A percentile compares a stretch with the other conserved stretches of the same genome.
These are phyloP conservation scores for Alligator sinensis DNA, from an alignment of 2,113 vertebrate genomes.

Conservation along the genomic window DNA sequence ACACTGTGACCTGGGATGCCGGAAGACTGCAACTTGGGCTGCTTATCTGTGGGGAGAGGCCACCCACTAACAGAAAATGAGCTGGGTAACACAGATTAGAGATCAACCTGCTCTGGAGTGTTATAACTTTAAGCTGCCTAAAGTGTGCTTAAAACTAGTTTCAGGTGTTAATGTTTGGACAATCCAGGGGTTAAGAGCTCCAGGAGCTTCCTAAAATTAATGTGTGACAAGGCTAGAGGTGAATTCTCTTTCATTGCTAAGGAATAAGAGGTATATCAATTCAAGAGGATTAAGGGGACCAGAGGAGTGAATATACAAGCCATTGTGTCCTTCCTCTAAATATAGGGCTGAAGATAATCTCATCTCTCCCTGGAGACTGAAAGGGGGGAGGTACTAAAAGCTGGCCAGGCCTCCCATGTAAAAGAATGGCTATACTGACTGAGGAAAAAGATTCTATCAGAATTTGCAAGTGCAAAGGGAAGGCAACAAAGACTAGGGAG, in stretches of 20 bases:
- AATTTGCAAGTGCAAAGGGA: background rate
- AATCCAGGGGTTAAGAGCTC: too few species aligned
- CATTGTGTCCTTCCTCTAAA: background rate
- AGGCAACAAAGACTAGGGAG: background rate
- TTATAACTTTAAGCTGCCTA: too few species aligned
- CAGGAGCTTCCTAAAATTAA: too few species aligned
- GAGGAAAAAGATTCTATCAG: background rate
- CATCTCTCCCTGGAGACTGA: background rate
- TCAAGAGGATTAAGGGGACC: background rate
- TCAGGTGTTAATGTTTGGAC: too few species aligned
- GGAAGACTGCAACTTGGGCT: too few species aligned
- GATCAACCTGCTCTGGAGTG: too few species aligned
- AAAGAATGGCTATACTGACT: background rate
- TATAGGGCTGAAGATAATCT: background rate
- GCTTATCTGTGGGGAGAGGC: too few species aligned
- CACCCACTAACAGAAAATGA: too few species aligned
- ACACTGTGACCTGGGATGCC: too few species aligned
- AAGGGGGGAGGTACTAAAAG: background rate
- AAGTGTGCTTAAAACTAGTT: too few species aligned
- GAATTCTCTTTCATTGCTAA: background rate
- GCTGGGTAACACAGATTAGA: too few species aligned
- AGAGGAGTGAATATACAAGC: background rate
- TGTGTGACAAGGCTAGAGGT: background rate
- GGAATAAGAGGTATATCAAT: background rate
- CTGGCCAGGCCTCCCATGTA: background rate